These are phyloP conservation scores for Hyperoplus lanceolatus DNA, from an alignment of 2,797 vertebrate species.

Conservation along the genomic window DNA sequence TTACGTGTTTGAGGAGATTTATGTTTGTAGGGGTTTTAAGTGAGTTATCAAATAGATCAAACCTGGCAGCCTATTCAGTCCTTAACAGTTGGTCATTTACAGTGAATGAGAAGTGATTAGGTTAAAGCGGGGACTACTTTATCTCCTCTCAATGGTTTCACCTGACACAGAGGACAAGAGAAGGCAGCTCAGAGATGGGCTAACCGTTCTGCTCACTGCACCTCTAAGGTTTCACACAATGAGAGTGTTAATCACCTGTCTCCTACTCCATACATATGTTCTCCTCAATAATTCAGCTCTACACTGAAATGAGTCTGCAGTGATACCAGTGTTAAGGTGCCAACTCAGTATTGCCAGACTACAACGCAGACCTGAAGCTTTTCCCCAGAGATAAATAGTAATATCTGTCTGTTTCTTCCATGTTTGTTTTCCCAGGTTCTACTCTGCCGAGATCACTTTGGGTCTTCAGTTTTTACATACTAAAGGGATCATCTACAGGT, in stretches of 20 bases:
- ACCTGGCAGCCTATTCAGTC: slow-evolving; percentile 26
- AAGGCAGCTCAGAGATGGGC: slow-evolving; percentile 65
- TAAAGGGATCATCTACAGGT: slow-evolving; percentile 99
- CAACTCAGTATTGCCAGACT: slow-evolving; percentile 31
- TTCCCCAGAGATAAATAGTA: slow-evolving; percentile 35
- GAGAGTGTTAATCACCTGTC: slow-evolving; percentile 74
- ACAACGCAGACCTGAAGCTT: slow-evolving; percentile 6
- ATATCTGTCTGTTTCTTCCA: slow-evolving; percentile 31
- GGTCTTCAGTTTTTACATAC: slow-evolving; percentile 97
- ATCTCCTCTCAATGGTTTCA: slow-evolving; percentile 48
- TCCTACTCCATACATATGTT: slow-evolving; percentile 78
- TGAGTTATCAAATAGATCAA: slow-evolving; percentile 22
- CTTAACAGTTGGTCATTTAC: slow-evolving; percentile 36
- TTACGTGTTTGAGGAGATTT: slow-evolving; percentile 1
- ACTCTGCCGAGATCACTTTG: slow-evolving; percentile 96
- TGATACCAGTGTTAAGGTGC: slow-evolving; percentile 50
- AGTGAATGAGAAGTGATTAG: slow-evolving; percentile 20
- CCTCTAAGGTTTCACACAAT: slow-evolving; percentile 75
- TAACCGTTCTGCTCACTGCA: slow-evolving; percentile 58
- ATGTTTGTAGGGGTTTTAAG: slow-evolving; percentile 26
- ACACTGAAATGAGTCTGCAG: slow-evolving; percentile 55
- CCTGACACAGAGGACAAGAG: slow-evolving; percentile 59
- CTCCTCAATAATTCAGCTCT: slow-evolving; percentile 78
- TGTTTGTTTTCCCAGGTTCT: slow-evolving; percentile 89
- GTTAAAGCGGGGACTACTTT: slow-evolving; percentile 20